phyloP scores from a whole-genome alignment of 2,113 vertebrate genomes.

The Gorsachius goisagi region DNA sequence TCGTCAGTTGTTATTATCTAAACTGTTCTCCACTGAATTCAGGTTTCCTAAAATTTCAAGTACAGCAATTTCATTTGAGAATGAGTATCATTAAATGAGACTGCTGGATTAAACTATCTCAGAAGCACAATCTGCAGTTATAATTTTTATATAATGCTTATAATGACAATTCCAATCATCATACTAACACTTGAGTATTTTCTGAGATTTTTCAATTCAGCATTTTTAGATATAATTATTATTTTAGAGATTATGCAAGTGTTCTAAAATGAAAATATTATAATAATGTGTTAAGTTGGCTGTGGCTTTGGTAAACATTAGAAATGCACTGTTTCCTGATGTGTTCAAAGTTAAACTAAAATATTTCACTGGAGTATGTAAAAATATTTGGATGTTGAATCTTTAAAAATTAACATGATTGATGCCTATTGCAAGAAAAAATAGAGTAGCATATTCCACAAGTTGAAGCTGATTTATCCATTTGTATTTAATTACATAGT shows the following conservation, averaged over 20 bases:
- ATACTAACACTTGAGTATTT: not conserved
- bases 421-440: not conserved
- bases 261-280: not conserved
- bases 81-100: not conserved
- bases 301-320: not conserved
- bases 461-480: not conserved
- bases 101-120: not conserved
- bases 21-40: not conserved
- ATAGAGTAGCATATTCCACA: not conserved
- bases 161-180: not conserved
- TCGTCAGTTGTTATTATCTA: not conserved
- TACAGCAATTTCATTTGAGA: not conserved
- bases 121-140: not conserved
- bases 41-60: not conserved
- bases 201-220: not conserved
- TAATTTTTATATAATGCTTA: not conserved
- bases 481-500: not conserved
- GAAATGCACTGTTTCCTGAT: not conserved
- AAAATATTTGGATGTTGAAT: not conserved
- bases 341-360: not conserved
- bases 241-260: not conserved
- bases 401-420: not conserved
- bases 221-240: not conserved
- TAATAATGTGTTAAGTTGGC: not conserved
- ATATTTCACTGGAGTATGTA: not conserved